Conservation (phyloP, 2,113 vertebrate genomes). For the Anhinga anhinga region DNA sequence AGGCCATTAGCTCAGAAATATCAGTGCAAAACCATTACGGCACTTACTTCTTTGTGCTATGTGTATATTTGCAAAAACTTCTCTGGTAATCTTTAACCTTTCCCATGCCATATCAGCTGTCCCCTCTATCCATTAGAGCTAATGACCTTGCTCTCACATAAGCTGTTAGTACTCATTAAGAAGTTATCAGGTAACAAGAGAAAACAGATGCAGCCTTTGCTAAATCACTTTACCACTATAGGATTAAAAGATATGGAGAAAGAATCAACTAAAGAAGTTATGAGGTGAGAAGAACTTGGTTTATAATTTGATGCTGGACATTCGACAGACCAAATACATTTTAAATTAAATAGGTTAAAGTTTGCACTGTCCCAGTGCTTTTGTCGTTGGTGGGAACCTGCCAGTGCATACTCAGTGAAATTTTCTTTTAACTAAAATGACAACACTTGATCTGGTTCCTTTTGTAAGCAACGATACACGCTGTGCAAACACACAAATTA, state of each 20-base stretch:
- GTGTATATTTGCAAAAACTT: conserved; percentile 56
- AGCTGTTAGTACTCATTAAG: conserved; percentile 86
- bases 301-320: conserved; percentile 61
- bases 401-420: background rate
- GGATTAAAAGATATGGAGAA: conserved; percentile 74
- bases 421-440: background rate
- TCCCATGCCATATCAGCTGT: conserved; percentile 73
- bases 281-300: conserved; percentile 59
- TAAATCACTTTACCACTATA: conserved; percentile 79
- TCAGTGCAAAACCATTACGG: conserved; percentile 33
- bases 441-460: background rate
- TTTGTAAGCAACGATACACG: background rate
- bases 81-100: conserved; percentile 75
- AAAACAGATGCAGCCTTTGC: conserved; percentile 80
- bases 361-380: background rate
- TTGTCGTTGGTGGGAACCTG: background rate
- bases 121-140: conserved; percentile 78
- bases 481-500: background rate
- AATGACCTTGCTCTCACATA: conserved; percentile 84
- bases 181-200: conserved; percentile 80
- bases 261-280: conserved; percentile 61
- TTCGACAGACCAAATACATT: conserved; percentile 31
- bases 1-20: conserved; percentile 55
- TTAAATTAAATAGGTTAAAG: background rate
- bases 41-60: conserved; percentile 18